A percentile compares a stretch with the other conserved stretches of the same genome.
Conservation (phyloP, 2,888 invertebrate genomes). For the Pristionchus japonicus region DNA sequence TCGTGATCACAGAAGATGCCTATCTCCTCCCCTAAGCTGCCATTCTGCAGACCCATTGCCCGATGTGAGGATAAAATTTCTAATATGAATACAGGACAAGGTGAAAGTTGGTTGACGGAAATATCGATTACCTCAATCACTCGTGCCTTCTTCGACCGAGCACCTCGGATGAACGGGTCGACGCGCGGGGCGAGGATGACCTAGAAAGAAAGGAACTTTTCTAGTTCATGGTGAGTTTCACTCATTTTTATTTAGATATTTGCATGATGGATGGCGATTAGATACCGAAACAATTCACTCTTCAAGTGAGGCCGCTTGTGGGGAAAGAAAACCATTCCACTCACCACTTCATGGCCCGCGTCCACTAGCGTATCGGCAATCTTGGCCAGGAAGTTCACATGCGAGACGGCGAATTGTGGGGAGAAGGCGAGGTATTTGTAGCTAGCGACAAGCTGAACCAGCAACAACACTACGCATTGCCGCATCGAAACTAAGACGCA, state of each 20-base stretch:
- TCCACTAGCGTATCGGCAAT: background rate
- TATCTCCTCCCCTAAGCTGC: no score
- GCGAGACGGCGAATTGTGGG: background rate
- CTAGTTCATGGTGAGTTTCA: no score
- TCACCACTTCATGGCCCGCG: slow-evolving; percentile 1
- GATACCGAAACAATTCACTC: no score
- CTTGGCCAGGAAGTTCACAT: background rate
- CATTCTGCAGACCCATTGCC: no score
- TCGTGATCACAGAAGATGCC: background rate
- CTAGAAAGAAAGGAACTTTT: no score
- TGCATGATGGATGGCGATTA: no score
- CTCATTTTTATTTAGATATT: no score
- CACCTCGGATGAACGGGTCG: background rate
- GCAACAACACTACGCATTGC: background rate
- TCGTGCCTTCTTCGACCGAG: background rate
- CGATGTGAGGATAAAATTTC: no score
- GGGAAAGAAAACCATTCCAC: background rate
- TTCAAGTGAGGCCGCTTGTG: no score
- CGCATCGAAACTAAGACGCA: background rate
- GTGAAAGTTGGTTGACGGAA: background rate
- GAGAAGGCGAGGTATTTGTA: background rate
- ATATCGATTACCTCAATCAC: background rate
- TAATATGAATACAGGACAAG: no score
- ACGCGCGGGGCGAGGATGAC: background rate
- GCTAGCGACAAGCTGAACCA: background rate